A percentile compares a stretch with the other conserved stretches of the same genome.
These are phyloP conservation scores for Schizotus pectinicornis DNA, from an alignment of 2,888 invertebrate species.

Conservation along the genomic window DNA sequence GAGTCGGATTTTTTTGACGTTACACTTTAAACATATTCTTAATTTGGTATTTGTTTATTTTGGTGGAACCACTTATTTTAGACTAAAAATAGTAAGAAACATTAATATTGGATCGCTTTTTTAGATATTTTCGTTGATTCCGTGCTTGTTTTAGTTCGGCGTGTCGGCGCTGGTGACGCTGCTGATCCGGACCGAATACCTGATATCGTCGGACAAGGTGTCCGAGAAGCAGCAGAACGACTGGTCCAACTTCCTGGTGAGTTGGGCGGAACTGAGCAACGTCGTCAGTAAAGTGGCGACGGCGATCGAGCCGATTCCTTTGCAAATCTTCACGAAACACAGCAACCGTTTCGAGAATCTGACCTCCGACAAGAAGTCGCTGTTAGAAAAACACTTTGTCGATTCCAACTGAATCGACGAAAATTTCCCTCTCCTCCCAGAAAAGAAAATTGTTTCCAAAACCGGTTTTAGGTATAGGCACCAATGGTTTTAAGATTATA, in stretches of 20 bases:
- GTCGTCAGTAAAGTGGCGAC: conserved; percentile 44
- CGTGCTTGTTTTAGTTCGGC: conserved; percentile 66
- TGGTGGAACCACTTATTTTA: too few relatives aligned
- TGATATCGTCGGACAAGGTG: conserved; percentile 53
- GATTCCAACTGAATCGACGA: conserved; percentile 29
- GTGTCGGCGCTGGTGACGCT: conserved; percentile 63
- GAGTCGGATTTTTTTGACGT: too few relatives aligned
- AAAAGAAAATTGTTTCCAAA: conserved; percentile 11
- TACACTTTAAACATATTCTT: too few relatives aligned
- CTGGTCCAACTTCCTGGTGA: conserved; percentile 65
- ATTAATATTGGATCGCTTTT: too few relatives aligned
- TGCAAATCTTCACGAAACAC: conserved; percentile 51
- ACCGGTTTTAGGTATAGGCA: conserved; percentile 18
- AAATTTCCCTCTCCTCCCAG: too few relatives aligned
- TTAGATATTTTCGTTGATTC: too few relatives aligned
- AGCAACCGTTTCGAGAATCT: conserved; percentile 48
- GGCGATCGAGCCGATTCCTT: conserved; percentile 52
- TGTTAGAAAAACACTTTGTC: conserved; percentile 51
- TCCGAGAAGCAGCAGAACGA: conserved; percentile 50
- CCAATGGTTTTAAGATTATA: conserved; percentile 16
- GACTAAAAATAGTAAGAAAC: too few relatives aligned
- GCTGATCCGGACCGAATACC: conserved; percentile 60
- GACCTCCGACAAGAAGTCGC: conserved; percentile 43
- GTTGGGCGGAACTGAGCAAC: conserved; percentile 58
- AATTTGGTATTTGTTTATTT: too few relatives aligned